Evolutionary conservation across 1,140 invertebrate species (phyloP), one percentile per base, ranked within the genome.

Genomic region (Drosophila orena): DNA sequence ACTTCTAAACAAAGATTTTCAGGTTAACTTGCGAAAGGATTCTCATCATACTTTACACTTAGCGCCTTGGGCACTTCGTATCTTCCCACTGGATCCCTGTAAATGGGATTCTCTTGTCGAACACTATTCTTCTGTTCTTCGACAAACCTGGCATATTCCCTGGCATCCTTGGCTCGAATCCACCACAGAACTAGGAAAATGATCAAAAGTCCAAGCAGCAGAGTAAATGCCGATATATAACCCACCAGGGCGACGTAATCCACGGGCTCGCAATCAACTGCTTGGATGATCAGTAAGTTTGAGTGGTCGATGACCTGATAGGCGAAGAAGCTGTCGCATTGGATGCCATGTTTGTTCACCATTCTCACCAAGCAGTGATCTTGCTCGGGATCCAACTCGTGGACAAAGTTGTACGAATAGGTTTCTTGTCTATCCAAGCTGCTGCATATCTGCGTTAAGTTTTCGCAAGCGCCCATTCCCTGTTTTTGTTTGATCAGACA

Each of bases 61-160:
- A 91, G 44, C 1, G 53, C 64, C 40, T 93, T 93, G 2, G 94
- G 94, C 44, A 94, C 91, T 58, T 80, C 88, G 56, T 94, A 94
- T 50, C 92, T 84, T 2, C 92, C 91, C n/a, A 94, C 92, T 2
- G 94, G 94, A 34, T 94, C 93, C 50, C 93, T 93, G 53, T 94
- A 94, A 27, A 94, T 64, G 2, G 94, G 94, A 77, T 94, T 94
- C 56, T 93, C 74, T 34, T 93, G 90, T 76, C 50, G 79, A 20
- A 92, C 90, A 15, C 84, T 90, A 11, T 92, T 92, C 34, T 90
- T 71, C 3, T 91, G 91, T 54, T 94, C 93, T 46, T 92, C 85
- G 0, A 90, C 34, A 60, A 94, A 94, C 27, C 91, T 92, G 0
- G 93, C 93, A 76, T 93, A 94, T 1, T 93, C 93, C 17, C 92